Base-by-base conservation (phyloP, 2,113 vertebrate species). In the Perccottus glenii region DNA sequence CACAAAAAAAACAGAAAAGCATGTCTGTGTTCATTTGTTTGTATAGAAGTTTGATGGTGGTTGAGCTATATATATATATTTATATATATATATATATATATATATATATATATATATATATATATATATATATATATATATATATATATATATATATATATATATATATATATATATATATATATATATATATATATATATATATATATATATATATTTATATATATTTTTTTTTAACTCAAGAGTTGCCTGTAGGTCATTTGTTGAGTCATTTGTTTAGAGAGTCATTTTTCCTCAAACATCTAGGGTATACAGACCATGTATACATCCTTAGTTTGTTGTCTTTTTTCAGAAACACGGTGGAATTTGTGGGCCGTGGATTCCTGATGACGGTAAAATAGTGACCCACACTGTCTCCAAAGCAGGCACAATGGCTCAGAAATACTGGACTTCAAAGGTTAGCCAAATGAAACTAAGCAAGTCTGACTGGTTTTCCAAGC, bases 331-430 rank as follows among this genome's bases (percentile, higher is more conserved):
- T 16, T 3, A 38, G 6, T 33, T 12, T 47, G 32, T 16, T 35
- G 5, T 55, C 27, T 70, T 66, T 40, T 44, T 2, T 19, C 75
- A 93, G 90, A 91, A 86, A 83, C 78, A 85, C 14, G 87, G 87
- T 12, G 88, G 89, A 0, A 93, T 93, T 51, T 94, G 93, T 75
- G 92, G 91, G 32, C 91, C 92, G 0, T 90, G 93, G 93, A 92
- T 93, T 38, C 93, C 92, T 63, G 93, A 93, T 4, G 92, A 93
- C 50, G 93, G 92, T 4, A 78, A 92, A 80, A 93, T 92, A 67
- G 90, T 93, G 56, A 94, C 93, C 15, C 93, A 94, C 77, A 93
- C 92, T 0, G 79, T 91, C 0, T 93, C 92, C 36, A 90, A 93
- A 81, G 91, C 92, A 2, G 93, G 92, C 11, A 92, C 76, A 66